Conservation (phyloP, 2,888 invertebrate genomes). For the Acronicta psi region DNA sequence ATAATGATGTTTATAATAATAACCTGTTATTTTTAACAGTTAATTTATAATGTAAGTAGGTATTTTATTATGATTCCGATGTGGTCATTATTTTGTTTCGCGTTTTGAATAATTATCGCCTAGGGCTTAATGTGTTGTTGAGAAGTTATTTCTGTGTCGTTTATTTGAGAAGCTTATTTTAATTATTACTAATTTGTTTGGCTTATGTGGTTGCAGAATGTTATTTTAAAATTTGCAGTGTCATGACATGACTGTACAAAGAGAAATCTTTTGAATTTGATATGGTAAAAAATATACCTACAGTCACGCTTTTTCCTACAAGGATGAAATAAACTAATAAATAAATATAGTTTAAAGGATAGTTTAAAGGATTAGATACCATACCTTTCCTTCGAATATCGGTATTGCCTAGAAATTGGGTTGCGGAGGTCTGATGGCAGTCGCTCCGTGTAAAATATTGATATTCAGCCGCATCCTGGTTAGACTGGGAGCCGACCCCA, state of each 20-base stretch:
- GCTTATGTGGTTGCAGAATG: slow-evolving; percentile 29
- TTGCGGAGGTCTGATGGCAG: no score
- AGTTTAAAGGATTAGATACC: no score
- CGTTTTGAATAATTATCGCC: slow-evolving; percentile 58
- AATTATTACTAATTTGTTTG: slow-evolving; percentile 57
- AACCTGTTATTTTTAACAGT: slow-evolving; percentile 71
- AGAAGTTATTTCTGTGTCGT: slow-evolving; percentile 46
- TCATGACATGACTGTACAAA: slow-evolving; percentile 14
- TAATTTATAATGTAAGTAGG: slow-evolving; percentile 56
- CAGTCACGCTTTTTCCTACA: no score
- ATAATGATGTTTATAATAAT: slow-evolving; percentile 64
- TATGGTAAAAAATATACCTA: no score
- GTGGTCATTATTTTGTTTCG: slow-evolving; percentile 53
- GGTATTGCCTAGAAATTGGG: no score
- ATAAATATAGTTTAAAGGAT: no score
- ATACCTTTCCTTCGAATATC: no score
- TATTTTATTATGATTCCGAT: slow-evolving; percentile 53
- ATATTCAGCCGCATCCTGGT: no score
- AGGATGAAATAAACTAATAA: no score
- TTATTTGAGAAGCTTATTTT: slow-evolving; percentile 56
- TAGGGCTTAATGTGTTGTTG: slow-evolving; percentile 49
- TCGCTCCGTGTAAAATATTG: no score
- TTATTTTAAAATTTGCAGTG: slow-evolving; percentile 24
- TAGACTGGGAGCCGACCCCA: no score
- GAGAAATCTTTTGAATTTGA: slow-evolving; percentile 23